Evolutionary conservation across 2,797 vertebrate genomes (phyloP).

Genomic region (Micrastur ruficollis): DNA sequence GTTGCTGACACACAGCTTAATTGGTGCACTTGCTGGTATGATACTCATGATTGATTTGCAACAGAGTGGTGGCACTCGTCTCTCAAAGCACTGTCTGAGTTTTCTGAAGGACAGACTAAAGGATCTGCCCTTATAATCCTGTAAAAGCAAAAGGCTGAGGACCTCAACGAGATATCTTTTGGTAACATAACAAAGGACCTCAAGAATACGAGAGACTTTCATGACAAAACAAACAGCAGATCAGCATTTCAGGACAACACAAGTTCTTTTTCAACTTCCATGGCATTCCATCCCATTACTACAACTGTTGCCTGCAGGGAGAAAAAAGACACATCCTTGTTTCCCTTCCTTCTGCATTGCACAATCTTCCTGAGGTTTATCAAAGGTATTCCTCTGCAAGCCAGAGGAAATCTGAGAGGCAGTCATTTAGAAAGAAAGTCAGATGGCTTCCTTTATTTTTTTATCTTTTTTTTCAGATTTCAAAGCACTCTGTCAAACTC

Average conservation of each 20-base stretch:
- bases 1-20: background rate
- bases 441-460: background rate
- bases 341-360: background rate
- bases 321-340: background rate
- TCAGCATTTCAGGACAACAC: background rate
- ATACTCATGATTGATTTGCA: background rate
- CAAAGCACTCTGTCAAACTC: background rate
- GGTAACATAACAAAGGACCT: background rate
- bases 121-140: background rate
- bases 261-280: background rate
- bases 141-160: background rate
- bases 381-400: conserved; percentile 27
- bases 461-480: background rate
- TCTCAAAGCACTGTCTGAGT: background rate
- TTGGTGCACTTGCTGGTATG: background rate
- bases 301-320: background rate
- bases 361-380: conserved; percentile 18
- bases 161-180: background rate
- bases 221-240: background rate
- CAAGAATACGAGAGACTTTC: background rate
- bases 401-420: background rate
- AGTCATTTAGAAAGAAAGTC: background rate
- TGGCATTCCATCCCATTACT: background rate
- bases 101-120: background rate
- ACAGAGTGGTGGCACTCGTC: background rate